Evolutionary conservation across 2,797 vertebrate genomes (phyloP), one percentile per base, ranked within the genome.

Genomic region (Malacoraja senta): DNA sequence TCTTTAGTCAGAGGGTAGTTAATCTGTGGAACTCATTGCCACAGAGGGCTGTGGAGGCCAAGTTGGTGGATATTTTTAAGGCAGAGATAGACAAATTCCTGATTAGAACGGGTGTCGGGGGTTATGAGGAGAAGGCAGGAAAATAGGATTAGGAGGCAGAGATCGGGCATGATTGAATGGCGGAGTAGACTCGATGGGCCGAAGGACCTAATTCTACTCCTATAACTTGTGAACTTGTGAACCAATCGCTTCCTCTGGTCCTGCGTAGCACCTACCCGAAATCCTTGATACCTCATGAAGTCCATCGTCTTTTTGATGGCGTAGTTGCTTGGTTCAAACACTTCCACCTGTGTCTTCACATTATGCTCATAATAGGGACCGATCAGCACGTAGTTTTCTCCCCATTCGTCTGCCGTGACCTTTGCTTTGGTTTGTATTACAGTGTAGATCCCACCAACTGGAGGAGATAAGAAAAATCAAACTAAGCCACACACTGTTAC

Each of bases 351-450:
- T 0, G 98, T 99, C 95, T 98, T 98, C 94, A 99, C 97, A 91
- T 98, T 99, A 83, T 99, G 97, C 83, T 99, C 98, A 3, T 97
- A 98, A 94, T 98, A 99, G 0, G 98, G 98, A 13, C 99, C 99
- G 92, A 99, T 96, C 95, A 99, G 96, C 95, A 97, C 98, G 94
- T 97, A 99, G 94, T 98, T 99, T 93, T 99, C 98, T 0, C 98
- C 99, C 98, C 98, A 99, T 94, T 99, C 98, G 8, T 99, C 98
- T 91, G 96, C 96, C 0, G 98, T 99, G 93, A 98, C 96, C 95
- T 98, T 99, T n/a, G 98, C 97, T 95, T 99, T 99, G 35, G 98
- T 99, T 96, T 99, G 98, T 94, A 99, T 98, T 94, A 99, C 99
- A 0, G 98, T 99, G 95, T 98, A 99, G 96, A 99, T 99, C 84